Evolutionary conservation across 30 jellyfish, hydroid and myxozoan genomes (phyloP), one percentile per base, ranked within the genome.

Genomic region (Cassiopea xamachana): DNA sequence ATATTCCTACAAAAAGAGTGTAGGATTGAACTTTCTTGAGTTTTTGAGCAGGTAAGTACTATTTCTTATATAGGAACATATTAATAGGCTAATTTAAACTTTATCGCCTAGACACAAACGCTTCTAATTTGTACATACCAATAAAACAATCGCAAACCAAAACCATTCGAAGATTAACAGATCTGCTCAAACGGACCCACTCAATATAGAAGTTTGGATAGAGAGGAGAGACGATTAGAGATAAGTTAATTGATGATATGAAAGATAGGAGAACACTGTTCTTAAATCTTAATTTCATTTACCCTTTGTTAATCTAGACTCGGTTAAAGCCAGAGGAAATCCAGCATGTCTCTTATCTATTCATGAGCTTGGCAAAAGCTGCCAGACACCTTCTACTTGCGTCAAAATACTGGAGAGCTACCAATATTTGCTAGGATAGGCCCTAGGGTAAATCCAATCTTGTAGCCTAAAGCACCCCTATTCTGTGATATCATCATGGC

Each of bases 301-400:
- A 71, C 39, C 77, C 48, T 9, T 71, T 71, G 39, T 71, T 19
- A 71, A 15, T 1, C 50, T 2, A 71, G 80, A 10, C 80, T 5
- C 55, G 7, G 8, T 14, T 19, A 13, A 16, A 19, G n/a, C 80
- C 50, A 71, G 15, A 71, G 80, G 80, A 71, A 71, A 71, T 71
- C 80, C 39, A 71, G 50, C 4, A n/a, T 19, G 39, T 71, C 80
- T 27, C 80, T 71, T 71, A 71, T 43, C 80, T 12, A 71, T 71
- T 19, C 58, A 12, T 14, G 10, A 71, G 50, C 80, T 71, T 71
- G 51, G 80, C 80, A 71, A 16, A 71, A 17, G 58, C 15, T 64
- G 74, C 8, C 43, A 14, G 74, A 64, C 74, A 17, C 43, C 5
- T 64, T 64, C 15, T 7, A 9, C 2, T 64, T 64, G 74, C 74